Evolutionary conservation across 1,140 invertebrate genomes (phyloP).

Genomic region (Centruroides sculpturatus): DNA sequence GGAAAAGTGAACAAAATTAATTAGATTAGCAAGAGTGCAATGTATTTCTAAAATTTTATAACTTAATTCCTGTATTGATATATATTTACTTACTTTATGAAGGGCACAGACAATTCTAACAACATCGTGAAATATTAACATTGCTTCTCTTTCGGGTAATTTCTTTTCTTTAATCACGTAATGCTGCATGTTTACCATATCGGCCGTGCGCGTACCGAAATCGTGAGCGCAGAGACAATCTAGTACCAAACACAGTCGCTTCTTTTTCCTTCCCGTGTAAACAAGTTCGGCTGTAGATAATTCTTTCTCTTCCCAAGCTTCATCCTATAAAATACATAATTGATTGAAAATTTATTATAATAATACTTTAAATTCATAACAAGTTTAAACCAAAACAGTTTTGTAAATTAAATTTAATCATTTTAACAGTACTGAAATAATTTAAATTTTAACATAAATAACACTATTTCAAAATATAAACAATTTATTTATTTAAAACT

Average conservation of each 20-base stretch:
- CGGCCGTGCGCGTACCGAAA: constrained; percentile 48
- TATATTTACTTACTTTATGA: constrained; percentile 42
- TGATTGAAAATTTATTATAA: too few relatives aligned
- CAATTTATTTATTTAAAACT: too few relatives aligned
- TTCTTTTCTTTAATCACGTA: constrained; percentile 70
- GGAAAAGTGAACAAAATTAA: too few relatives aligned
- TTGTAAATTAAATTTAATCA: too few relatives aligned
- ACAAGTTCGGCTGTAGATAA: constrained; percentile 33
- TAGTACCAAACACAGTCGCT: constrained; percentile 54
- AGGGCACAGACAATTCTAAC: constrained; percentile 56
- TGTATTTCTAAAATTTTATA: too few relatives aligned
- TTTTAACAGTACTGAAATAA: too few relatives aligned
- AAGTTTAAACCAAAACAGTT: too few relatives aligned
- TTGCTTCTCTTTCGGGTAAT: constrained; percentile 55
- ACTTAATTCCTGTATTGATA: too few relatives aligned
- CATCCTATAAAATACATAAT: constrained; percentile 39
- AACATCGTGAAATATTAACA: constrained; percentile 61
- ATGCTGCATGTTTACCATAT: constrained; percentile 61
- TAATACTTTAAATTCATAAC: too few relatives aligned
- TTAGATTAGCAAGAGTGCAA: too few relatives aligned
- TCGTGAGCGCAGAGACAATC: constrained; percentile 62
- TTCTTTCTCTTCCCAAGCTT: constrained; percentile 46
- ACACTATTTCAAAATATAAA: too few relatives aligned
- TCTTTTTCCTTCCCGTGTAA: constrained; percentile 44
- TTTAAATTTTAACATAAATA: too few relatives aligned